Evolutionary conservation across 2,797 vertebrate genomes (phyloP).

Genomic region (Poecilia picta): DNA sequence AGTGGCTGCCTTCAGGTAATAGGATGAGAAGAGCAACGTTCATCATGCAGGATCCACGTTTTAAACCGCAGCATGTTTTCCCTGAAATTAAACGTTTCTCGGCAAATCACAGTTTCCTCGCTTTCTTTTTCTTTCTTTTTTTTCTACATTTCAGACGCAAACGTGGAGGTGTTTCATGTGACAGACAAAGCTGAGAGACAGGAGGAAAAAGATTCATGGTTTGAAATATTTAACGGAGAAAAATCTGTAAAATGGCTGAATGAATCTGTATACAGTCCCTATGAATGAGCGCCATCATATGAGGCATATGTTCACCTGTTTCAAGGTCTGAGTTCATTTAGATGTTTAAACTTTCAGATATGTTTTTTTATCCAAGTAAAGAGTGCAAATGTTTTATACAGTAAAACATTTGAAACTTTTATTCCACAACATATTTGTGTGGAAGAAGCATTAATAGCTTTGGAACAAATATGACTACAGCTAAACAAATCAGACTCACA

Average conservation of each 20-base stretch:
- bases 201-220: background rate
- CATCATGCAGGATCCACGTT: constrained; percentile 34
- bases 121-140: background rate
- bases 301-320: no score
- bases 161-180: background rate
- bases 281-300: background rate
- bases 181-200: background rate
- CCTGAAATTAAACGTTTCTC: constrained; percentile 27
- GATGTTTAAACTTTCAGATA: background rate
- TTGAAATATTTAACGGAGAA: background rate
- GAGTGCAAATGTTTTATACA: background rate
- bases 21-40: constrained; percentile 38
- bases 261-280: background rate
- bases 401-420: background rate
- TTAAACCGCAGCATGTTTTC: constrained; percentile 36
- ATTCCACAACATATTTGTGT: background rate
- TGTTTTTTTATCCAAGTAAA: background rate
- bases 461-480: constrained; percentile 20
- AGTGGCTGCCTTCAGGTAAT: constrained; percentile 34
- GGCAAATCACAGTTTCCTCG: background rate
- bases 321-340: no score
- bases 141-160: background rate
- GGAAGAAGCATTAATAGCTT: background rate
- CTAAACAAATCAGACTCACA: constrained; percentile 22
- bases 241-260: background rate